Percentiles rank a stretch among this genome's conserved stretches.
phyloP scores from a whole-genome alignment of 2,113 vertebrate genomes.

The Corapipo altera region DNA sequence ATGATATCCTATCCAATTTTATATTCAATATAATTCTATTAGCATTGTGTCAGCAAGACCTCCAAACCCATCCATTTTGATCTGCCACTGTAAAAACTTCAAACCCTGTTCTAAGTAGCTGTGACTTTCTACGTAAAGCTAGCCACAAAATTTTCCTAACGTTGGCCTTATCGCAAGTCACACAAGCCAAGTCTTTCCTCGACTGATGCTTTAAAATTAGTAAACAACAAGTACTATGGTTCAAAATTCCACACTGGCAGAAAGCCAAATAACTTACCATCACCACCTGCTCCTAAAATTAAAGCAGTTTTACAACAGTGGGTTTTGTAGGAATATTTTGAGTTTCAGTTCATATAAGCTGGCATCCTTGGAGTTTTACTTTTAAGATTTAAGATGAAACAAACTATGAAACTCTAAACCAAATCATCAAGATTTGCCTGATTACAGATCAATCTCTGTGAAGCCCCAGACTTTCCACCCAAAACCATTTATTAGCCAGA shows the following conservation, averaged over 20 bases:
- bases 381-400: conserved; percentile 21
- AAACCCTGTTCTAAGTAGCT: neutral
- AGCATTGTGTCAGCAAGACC: neutral
- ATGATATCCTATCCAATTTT: neutral
- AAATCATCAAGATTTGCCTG: conserved; percentile 3
- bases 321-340: neutral
- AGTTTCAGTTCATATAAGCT: neutral
- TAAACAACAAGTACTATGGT: neutral
- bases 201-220: neutral
- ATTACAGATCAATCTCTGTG: neutral
- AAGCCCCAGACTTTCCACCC: neutral
- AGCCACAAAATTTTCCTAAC: neutral
- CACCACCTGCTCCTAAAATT: neutral
- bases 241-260: neutral
- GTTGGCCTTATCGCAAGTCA: neutral
- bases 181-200: neutral
- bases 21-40: neutral
- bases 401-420: neutral
- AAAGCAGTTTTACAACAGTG: neutral
- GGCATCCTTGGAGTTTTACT: neutral
- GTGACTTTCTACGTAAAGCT: neutral
- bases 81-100: neutral
- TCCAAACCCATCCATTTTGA: neutral
- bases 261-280: neutral
- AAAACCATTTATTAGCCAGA: neutral